Conservation (phyloP, 2,113 vertebrate species). For the Semnornis frantzii region DNA sequence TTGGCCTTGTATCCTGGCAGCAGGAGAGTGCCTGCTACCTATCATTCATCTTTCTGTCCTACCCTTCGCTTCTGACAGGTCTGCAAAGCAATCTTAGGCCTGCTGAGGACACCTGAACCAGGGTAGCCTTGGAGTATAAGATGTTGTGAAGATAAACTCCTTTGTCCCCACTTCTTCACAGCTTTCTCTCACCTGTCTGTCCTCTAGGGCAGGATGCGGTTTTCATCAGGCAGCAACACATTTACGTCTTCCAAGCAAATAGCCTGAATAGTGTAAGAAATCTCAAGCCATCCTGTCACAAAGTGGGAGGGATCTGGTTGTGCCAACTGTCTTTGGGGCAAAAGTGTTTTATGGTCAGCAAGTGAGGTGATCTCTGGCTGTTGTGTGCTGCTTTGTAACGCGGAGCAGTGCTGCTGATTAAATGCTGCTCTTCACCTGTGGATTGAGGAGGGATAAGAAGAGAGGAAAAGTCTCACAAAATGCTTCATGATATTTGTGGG, state of each 20-base stretch:
- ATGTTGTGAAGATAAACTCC: neutral
- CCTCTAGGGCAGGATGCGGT: neutral
- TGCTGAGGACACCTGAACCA: neutral
- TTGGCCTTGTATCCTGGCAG: neutral
- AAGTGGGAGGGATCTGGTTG: neutral
- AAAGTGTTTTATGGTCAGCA: neutral
- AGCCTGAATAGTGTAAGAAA: neutral
- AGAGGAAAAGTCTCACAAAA: neutral
- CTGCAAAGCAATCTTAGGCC: neutral
- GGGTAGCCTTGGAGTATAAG: neutral
- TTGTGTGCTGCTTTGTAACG: neutral
- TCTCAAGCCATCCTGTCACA: neutral
- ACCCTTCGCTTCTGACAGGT: neutral
- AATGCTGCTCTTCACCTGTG: neutral
- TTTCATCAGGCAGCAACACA: neutral
- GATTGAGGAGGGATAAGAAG: neutral
- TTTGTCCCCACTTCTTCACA: neutral
- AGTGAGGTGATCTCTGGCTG: neutral
- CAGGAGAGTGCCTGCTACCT: neutral
- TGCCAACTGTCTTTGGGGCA: neutral
- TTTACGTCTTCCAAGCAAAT: neutral
- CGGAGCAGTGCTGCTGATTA: neutral
- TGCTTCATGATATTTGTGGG: neutral
- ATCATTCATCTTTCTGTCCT: neutral
- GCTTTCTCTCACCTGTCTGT: neutral